Evolutionary conservation across 2,797 vertebrate species (phyloP), one percentile per base, ranked within the genome.

Genomic region (Synanceia verrucosa): DNA sequence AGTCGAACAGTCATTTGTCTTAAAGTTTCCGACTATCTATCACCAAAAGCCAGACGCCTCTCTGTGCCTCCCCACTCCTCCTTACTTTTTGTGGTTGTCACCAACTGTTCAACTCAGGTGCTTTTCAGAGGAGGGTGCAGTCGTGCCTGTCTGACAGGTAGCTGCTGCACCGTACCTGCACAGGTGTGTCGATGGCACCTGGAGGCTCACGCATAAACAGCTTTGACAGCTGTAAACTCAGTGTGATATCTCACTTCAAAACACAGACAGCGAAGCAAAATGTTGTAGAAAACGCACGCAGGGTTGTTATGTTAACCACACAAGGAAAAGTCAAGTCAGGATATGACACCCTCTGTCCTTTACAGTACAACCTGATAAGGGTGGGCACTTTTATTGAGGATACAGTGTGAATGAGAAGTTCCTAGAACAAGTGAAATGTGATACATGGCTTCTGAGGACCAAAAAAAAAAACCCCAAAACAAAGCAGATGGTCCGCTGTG

Each of bases 141-240:
- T 60, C 55, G 28, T 26, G 75, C 77, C 80, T 70, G 81, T 87
- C 80, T 76, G 85, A 84, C 75, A 29, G 33, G 62, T 9, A 41
- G 71, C 69, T 55, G 64, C 33, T 46, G 4, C 53, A 4, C 67
- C 47, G 48, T 8, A 47, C 82, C 57, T 14, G 76, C 73, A 28
- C 87, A 89, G 88, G 78, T 91, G 88, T 63, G 70, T 63, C 21
- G 63, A 13, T 82, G 65, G 65, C 73, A 85, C 71, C 71, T 57
- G 21, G 19, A 52, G 46, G 51, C 34, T 65, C n/a, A 34, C 6
- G 10, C 65, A 56, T 57, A 82, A 77, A 56, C 52, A 9, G n/a
- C 62, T 74, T 51, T 76, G 82, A 87, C 83, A 79, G 79, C 78
- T 80, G 47, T 59, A 65, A 79, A 64, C 46, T 53, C 47, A 1